These are phyloP conservation scores for Aricia agestis DNA, from an alignment of 1,140 invertebrate genomes.

Conservation along the genomic window DNA sequence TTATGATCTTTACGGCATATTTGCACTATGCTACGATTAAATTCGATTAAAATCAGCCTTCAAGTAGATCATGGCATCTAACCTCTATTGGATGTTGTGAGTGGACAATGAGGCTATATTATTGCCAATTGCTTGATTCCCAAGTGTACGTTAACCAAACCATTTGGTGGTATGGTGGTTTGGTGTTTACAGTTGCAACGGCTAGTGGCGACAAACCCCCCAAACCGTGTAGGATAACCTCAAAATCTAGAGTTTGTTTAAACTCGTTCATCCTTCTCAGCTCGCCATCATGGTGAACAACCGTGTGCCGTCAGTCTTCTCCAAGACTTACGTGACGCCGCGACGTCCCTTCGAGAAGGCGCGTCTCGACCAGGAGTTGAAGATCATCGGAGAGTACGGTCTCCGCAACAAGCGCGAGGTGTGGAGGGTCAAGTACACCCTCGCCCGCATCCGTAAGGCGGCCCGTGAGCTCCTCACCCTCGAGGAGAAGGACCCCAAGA, in stretches of 20 bases:
- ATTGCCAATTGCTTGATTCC: conserved; percentile 50
- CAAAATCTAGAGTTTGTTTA: background rate
- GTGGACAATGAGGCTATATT: conserved; percentile 54
- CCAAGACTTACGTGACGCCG: conserved; percentile 98
- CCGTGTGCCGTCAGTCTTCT: conserved; percentile 95
- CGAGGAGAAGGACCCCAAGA: conserved; percentile 98
- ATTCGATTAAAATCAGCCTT: conserved; percentile 45
- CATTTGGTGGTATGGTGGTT: conserved; percentile 4
- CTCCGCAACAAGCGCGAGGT: conserved; percentile 99
- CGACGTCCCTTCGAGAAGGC: conserved; percentile 99
- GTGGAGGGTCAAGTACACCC: conserved; percentile 98
- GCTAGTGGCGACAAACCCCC: conserved; percentile 54
- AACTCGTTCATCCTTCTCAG: conserved; percentile 27
- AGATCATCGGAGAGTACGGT: conserved; percentile 99
- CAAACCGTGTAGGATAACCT: background rate
- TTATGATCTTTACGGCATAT: background rate
- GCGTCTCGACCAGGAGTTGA: conserved; percentile 99
- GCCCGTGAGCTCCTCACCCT: conserved; percentile 98
- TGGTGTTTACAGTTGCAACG: conserved; percentile 50
- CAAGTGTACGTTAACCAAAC: conserved; percentile 41
- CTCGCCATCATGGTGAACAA: conserved; percentile 90
- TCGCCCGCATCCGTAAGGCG: conserved; percentile 99
- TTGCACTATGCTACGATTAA: conserved; percentile 31
- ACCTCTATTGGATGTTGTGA: conserved; percentile 36
- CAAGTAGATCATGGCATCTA: conserved; percentile 51